Percentiles rank a stretch among this genome's conserved stretches.
Conservation (phyloP, 2,797 vertebrate genomes). For the Chrosomus eos region DNA sequence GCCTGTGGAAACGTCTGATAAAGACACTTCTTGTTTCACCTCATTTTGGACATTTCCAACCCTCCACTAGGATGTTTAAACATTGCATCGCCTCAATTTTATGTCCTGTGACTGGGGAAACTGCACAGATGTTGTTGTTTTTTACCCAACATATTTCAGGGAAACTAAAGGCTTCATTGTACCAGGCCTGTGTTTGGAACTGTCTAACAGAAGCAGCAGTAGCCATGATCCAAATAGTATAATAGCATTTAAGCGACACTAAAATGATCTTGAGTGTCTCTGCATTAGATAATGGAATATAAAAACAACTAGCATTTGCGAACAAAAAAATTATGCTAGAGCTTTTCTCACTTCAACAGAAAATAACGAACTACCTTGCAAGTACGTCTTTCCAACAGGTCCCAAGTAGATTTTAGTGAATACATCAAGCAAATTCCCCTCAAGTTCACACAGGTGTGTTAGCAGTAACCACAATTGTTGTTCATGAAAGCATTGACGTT, state of each 20-base stretch:
- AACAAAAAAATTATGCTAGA: background rate
- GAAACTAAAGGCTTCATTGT: background rate
- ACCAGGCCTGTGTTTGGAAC: background rate
- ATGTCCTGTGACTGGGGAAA: background rate
- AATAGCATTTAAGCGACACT: background rate
- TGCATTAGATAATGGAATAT: background rate
- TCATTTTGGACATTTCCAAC: background rate
- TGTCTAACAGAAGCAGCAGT: background rate
- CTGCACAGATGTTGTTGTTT: background rate
- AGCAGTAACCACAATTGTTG: background rate
- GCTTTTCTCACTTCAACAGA: background rate
- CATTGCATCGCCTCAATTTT: background rate
- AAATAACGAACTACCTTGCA: background rate
- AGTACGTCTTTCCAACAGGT: background rate
- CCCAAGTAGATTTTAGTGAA: background rate
- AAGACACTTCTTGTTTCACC: background rate
- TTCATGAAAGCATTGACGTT: background rate
- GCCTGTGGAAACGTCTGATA: no score
- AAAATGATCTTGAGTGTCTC: background rate
- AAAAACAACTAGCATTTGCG: background rate
- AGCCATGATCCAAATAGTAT: background rate
- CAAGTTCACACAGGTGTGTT: background rate
- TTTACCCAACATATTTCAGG: background rate
- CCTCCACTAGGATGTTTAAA: background rate
- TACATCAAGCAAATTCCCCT: background rate